Evolutionary conservation across 1,140 invertebrate genomes (phyloP), one percentile per base, ranked within the genome.

Genomic region (Lepidurus couesii): DNA sequence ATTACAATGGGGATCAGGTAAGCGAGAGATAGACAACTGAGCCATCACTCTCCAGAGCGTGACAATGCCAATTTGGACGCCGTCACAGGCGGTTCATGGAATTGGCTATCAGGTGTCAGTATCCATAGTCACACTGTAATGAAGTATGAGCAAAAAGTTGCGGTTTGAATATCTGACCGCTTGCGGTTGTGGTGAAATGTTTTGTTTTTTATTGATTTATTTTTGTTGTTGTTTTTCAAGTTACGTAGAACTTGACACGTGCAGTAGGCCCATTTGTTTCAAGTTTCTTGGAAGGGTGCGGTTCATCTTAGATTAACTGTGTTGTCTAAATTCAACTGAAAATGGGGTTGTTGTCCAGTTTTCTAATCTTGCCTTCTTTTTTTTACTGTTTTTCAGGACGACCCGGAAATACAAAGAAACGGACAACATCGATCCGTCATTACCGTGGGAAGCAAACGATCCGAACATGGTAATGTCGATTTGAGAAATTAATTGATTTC

Each of bases 361-460:
- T 10, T 4, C 7, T 44, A 76, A 44, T 76, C 42, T 75, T 75
- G 10, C 21, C 10, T 75, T 75, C 7, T 16, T 75, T 75, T 16
- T 75, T 75, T 75, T 26, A 9, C 16, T n/a, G n/a, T 75, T 75
- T 21, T 75, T 75, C 13, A 77, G 75, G 26, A 45, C 43, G 9
- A 42, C 47, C 9, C 24, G 24, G 44, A 77, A 77, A 47, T 45
- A 44, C 16, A 77, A 77, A n/a, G 24, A 45, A 7, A 21, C 75
- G 43, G 43, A 47, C 34, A 21, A 47, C 24, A 45, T 77, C 21
- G 47, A 24, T n/a, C 75, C 75, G 8, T 47, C 47, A 11, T 44
- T 77, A 47, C 75, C 75, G 13, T 77, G 75, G 75, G 75, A 77
- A 42, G 16, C 21, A 13, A 44, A 42, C 21, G 44, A 42, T 77